phyloP scores from a whole-genome alignment of 1,140 invertebrate species.

The Druon quercuslanigerum region DNA sequence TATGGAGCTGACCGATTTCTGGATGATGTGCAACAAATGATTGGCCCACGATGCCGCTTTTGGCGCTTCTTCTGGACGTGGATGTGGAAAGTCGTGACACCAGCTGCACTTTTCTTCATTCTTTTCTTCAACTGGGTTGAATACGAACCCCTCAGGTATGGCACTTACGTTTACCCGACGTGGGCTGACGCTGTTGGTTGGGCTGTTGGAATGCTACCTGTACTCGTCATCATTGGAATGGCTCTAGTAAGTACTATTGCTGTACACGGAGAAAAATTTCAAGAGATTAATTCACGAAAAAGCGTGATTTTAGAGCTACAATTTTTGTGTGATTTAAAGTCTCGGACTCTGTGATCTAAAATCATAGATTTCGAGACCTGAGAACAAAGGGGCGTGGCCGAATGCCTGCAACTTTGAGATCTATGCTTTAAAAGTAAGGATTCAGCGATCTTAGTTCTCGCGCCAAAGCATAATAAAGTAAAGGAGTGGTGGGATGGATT shows the following conservation, averaged over 20 bases:
- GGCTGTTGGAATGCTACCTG: slow-evolving; percentile 83
- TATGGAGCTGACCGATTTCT: slow-evolving; percentile 89
- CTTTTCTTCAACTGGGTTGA: slow-evolving; percentile 90
- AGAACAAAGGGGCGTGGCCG: too few relatives aligned
- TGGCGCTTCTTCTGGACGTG: slow-evolving; percentile 88
- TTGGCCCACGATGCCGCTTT: slow-evolving; percentile 81
- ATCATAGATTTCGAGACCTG: too few relatives aligned
- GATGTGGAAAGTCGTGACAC: slow-evolving; percentile 88
- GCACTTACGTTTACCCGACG: slow-evolving; percentile 84
- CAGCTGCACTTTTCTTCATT: slow-evolving; percentile 86
- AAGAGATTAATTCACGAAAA: too few relatives aligned
- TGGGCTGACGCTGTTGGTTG: slow-evolving; percentile 89
- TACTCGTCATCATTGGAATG: slow-evolving; percentile 82
- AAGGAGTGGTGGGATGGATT: too few relatives aligned
- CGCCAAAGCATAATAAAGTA: too few relatives aligned
- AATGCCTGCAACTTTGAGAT: too few relatives aligned
- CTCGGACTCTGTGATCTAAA: too few relatives aligned
- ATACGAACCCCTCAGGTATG: slow-evolving; percentile 85
- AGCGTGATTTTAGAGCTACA: too few relatives aligned
- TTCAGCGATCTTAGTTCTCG: too few relatives aligned
- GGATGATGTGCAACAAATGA: slow-evolving; percentile 87
- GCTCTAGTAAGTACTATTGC: slow-evolving; percentile 77
- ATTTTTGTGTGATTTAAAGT: too few relatives aligned
- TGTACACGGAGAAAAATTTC: too few relatives aligned
- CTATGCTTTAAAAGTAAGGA: too few relatives aligned